Evolutionary conservation across 2,797 vertebrate genomes (phyloP).

Genomic region (Denticeps clupeoides): DNA sequence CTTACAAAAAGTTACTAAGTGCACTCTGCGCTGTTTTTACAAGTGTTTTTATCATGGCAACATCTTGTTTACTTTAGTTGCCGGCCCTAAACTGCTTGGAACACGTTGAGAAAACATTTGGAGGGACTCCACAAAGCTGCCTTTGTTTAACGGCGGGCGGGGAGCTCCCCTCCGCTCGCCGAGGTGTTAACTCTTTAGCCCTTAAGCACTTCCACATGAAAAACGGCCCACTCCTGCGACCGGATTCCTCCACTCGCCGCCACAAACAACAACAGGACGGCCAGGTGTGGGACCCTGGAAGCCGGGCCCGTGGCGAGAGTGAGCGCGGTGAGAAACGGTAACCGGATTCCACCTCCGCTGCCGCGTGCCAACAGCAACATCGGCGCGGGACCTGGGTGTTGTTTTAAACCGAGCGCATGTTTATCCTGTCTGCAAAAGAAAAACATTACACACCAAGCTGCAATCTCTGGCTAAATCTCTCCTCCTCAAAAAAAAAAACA

Average conservation of each 20-base stretch:
- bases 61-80: constrained; percentile 99
- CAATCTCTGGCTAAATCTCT: constrained; percentile 55
- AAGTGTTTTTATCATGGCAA: constrained; percentile 99
- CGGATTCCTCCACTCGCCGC: no score
- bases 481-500: constrained; percentile 41
- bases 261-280: constrained; percentile 29
- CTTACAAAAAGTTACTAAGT: constrained; percentile 74
- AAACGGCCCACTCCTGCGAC: no score
- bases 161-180: constrained; percentile 74
- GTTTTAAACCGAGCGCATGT: constrained; percentile 59
- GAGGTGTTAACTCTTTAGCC: constrained; percentile 98
- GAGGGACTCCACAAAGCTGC: constrained; percentile 89
- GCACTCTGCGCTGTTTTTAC: constrained; percentile 92
- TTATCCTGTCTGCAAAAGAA: constrained; percentile 63
- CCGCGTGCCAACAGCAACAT: constrained; percentile 60
- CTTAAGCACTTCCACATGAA: constrained; percentile 99
- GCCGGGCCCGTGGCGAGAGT: constrained; percentile 27
- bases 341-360: constrained; percentile 54
- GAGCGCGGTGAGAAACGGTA: constrained; percentile 53
- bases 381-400: constrained; percentile 49
- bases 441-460: constrained; percentile 58
- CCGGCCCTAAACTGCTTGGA: constrained; percentile 98
- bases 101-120: constrained; percentile 99
- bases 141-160: constrained; percentile 83
- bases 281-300: constrained; percentile 59